Percentiles rank a stretch among this genome's conserved stretches.
phyloP scores from a whole-genome alignment of 2,113 vertebrate genomes.

The Syngnathoides biaculeatus region DNA sequence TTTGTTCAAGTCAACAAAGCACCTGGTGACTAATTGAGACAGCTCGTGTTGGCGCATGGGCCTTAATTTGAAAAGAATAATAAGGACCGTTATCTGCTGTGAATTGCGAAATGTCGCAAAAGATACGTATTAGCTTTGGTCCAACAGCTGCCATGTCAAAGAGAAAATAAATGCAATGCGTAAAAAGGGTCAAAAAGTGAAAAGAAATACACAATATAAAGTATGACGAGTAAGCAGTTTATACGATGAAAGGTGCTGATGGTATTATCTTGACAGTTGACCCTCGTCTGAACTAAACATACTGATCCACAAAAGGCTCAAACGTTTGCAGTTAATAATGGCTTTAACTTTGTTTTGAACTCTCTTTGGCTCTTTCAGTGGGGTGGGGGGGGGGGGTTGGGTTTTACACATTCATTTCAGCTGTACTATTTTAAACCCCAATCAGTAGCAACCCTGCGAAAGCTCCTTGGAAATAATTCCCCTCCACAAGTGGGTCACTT shows the following conservation, averaged over 20 bases:
- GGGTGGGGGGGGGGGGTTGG: no score
- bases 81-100: background rate
- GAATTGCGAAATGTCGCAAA: background rate
- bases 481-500: slow-evolving; percentile 58
- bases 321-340: background rate
- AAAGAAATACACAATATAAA: background rate
- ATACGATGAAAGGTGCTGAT: background rate
- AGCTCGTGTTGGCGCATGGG: background rate
- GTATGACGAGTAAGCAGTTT: background rate
- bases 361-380: background rate
- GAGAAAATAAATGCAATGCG: background rate
- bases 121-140: no score
- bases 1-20: no score
- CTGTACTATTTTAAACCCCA: slow-evolving; percentile 19
- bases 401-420: background rate
- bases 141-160: no score
- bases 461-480: slow-evolving; percentile 57
- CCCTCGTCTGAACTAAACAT: background rate
- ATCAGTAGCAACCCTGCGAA: slow-evolving; percentile 22
- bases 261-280: background rate
- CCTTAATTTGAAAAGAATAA: background rate
- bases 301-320: background rate
- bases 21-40: background rate
- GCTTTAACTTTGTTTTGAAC: slow-evolving; percentile 3
- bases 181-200: background rate